These are phyloP conservation scores for Tineola bisselliella DNA, from an alignment of 2,888 invertebrate genomes.

Conservation along the genomic window DNA sequence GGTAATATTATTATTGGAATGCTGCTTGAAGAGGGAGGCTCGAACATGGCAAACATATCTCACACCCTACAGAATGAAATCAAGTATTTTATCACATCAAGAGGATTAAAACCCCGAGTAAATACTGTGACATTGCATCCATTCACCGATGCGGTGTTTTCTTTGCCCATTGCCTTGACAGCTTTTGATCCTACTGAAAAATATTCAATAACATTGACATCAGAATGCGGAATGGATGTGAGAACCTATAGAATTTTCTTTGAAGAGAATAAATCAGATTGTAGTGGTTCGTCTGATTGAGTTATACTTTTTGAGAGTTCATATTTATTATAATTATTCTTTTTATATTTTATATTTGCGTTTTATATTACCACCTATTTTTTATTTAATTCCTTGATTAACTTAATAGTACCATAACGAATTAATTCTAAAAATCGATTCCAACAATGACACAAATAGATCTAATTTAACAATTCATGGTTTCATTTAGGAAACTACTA, in stretches of 20 bases:
- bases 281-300: background rate
- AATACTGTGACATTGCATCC: constrained; percentile 36
- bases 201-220: constrained; percentile 45
- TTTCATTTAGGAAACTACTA: background rate
- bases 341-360: too few relatives aligned
- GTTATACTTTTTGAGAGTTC: too few relatives aligned
- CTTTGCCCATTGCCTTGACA: constrained; percentile 40
- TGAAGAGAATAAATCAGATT: background rate
- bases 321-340: too few relatives aligned
- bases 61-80: constrained; percentile 41
- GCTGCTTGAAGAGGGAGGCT: constrained; percentile 47
- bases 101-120: constrained; percentile 30
- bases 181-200: constrained; percentile 37
- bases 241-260: constrained; percentile 38
- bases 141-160: constrained; percentile 33
- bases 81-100: constrained; percentile 37
- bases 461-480: background rate
- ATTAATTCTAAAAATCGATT: too few relatives aligned
- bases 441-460: background rate
- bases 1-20: constrained; percentile 45
- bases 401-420: too few relatives aligned
- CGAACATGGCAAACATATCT: constrained; percentile 40
- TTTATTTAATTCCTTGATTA: too few relatives aligned
- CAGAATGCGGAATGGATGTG: constrained; percentile 55
- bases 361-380: too few relatives aligned